phyloP scores from a whole-genome alignment of 2,888 invertebrate genomes.

The Epiblema foenella region DNA sequence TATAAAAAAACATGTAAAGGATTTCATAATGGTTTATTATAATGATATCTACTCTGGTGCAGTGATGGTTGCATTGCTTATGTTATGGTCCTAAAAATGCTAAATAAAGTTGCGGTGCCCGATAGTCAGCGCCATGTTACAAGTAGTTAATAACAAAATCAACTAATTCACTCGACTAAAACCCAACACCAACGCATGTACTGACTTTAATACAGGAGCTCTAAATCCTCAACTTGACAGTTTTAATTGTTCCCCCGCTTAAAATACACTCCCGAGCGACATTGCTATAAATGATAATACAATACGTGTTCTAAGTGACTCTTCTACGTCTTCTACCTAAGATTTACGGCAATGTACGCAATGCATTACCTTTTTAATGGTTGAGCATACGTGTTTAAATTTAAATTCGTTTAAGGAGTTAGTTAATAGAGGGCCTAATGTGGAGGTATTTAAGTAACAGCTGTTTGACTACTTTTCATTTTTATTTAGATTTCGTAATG shows the following conservation, averaged over 20 bases:
- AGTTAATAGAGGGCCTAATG: constrained; percentile 37
- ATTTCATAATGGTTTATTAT: background rate
- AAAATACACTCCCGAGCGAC: constrained; percentile 68
- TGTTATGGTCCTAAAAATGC: background rate
- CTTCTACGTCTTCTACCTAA: constrained; percentile 57
- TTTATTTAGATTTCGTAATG: constrained; percentile 29
- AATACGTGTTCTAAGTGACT: constrained; percentile 58
- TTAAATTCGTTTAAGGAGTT: constrained; percentile 52
- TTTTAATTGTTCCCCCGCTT: constrained; percentile 57
- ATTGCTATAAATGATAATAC: constrained; percentile 72
- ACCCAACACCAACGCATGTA: constrained; percentile 44
- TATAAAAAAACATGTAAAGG: background rate
- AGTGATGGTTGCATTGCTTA: background rate
- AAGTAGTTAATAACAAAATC: constrained; percentile 13
- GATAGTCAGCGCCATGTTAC: background rate
- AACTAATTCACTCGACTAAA: constrained; percentile 19
- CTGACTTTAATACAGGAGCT: constrained; percentile 52
- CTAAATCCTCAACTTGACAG: constrained; percentile 54
- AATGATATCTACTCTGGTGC: background rate
- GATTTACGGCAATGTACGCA: constrained; percentile 58
- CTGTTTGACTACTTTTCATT: constrained; percentile 40
- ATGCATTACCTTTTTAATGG: constrained; percentile 58
- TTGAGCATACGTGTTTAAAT: constrained; percentile 55
- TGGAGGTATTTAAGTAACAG: constrained; percentile 38
- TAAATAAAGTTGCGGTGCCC: background rate